Conservation (phyloP, 2,888 invertebrate species). For the Melieria omissa region DNA sequence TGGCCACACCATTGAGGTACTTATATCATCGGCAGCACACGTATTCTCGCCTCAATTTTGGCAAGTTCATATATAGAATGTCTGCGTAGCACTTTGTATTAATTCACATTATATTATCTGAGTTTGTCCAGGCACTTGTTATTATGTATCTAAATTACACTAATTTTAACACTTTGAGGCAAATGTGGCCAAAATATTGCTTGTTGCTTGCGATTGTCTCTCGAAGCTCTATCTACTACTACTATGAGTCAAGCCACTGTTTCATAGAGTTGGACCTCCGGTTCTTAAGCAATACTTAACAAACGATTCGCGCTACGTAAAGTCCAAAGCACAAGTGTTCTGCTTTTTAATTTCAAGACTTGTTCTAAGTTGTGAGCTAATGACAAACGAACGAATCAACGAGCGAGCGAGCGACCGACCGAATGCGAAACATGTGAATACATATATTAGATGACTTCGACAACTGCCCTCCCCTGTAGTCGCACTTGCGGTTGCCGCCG, state of each 20-base stretch:
- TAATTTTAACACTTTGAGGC: too few relatives aligned
- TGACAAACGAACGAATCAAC: constrained; percentile 30
- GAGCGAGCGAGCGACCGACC: constrained; percentile 31
- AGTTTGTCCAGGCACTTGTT: constrained; percentile 28
- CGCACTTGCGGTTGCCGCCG: neutral
- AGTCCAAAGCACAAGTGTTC: constrained; percentile 66
- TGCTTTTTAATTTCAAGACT: constrained; percentile 62
- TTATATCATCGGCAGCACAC: neutral
- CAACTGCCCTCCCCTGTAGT: constrained; percentile 35
- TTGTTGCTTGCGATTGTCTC: too few relatives aligned
- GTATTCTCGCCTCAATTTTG: too few relatives aligned
- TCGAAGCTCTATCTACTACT: too few relatives aligned
- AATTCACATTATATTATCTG: constrained; percentile 30
- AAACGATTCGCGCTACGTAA: constrained; percentile 60
- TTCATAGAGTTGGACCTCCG: too few relatives aligned
- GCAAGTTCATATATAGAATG: neutral
- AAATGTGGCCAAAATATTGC: too few relatives aligned
- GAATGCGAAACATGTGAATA: too few relatives aligned
- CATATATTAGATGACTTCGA: constrained; percentile 1
- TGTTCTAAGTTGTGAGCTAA: constrained; percentile 56
- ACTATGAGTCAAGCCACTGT: too few relatives aligned
- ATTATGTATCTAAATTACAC: neutral
- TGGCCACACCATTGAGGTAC: constrained; percentile 20
- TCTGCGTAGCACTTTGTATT: constrained; percentile 22
- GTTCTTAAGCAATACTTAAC: too few relatives aligned